Evolutionary conservation across 53 echinoderm and acorn worm genomes (phyloP).

Genomic region (Actinopyga echinites): DNA sequence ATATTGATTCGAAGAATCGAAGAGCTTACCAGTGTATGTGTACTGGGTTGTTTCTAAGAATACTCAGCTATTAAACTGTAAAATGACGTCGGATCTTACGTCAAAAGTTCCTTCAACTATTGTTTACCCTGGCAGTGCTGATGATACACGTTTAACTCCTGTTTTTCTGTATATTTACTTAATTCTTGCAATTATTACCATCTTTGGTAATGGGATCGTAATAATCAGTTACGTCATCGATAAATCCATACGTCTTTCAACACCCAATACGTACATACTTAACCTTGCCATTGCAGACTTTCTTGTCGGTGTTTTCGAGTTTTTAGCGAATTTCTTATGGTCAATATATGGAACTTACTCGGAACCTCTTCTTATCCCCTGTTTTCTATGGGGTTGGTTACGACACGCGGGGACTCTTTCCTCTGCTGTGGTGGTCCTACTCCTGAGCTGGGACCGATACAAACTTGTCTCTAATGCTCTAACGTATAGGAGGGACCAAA

Average conservation of each 20-base stretch:
- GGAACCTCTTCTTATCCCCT: not conserved
- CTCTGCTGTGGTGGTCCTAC: not conserved
- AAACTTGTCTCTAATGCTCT: constrained; percentile 10
- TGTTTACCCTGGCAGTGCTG: too few relatives aligned
- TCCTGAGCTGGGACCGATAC: constrained; percentile 37
- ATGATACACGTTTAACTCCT: too few relatives aligned
- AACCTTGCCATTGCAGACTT: constrained; percentile 22
- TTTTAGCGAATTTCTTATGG: constrained; percentile 5
- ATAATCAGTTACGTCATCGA: constrained; percentile 5
- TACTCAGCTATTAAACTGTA: too few relatives aligned
- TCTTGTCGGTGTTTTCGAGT: not conserved
- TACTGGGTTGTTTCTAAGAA: too few relatives aligned
- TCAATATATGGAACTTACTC: not conserved
- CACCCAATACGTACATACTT: constrained; percentile 11
- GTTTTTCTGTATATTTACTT: not conserved
- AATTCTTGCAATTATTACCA: constrained; percentile 7
- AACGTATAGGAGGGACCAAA: constrained; percentile 2
- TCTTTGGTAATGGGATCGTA: not conserved
- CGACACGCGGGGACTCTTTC: not conserved
- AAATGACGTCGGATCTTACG: too few relatives aligned
- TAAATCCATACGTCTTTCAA: not conserved
- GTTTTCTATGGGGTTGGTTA: constrained; percentile 6
- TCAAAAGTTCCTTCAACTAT: too few relatives aligned
- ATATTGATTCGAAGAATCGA: too few relatives aligned
- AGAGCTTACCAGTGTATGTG: too few relatives aligned